phyloP scores from a whole-genome alignment of 2,888 invertebrate species.

The Drosophila paracracens region DNA sequence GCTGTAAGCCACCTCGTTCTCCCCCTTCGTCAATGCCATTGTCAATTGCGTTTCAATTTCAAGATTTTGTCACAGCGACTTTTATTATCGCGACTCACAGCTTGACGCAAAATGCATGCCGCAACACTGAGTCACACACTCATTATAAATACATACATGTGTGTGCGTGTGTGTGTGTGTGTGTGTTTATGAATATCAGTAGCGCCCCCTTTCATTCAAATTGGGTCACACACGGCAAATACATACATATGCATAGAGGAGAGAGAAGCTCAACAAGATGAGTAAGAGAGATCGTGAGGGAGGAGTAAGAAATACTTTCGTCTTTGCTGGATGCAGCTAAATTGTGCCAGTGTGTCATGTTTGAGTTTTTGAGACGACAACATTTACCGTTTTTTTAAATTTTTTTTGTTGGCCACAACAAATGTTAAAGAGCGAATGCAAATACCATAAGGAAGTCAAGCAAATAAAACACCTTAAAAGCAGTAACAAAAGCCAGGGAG shows the following conservation, averaged over 20 bases:
- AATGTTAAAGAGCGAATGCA: conserved; percentile 36
- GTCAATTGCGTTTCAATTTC: conserved; percentile 54
- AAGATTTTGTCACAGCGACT: conserved; percentile 23
- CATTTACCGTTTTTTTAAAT: conserved; percentile 2
- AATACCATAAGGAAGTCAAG: conserved; percentile 52
- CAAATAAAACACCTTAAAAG: conserved; percentile 25
- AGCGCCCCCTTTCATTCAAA: conserved; percentile 22
- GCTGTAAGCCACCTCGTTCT: not conserved
- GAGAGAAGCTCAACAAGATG: conserved; percentile 12
- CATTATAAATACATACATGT: not conserved
- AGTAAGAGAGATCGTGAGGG: not conserved
- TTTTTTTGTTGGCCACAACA: conserved; percentile 15
- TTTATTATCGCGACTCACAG: conserved; percentile 13
- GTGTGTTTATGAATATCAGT: conserved; percentile 3
- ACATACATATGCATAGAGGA: conserved; percentile 6
- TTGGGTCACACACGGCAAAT: conserved; percentile 42
- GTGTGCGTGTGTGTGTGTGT: not conserved
- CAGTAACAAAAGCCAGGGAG: not conserved
- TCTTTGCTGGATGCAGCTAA: conserved; percentile 14
- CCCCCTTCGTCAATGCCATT: conserved; percentile 35
- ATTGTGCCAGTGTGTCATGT: conserved; percentile 65
- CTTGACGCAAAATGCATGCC: conserved; percentile 23
- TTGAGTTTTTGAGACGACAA: conserved; percentile 31
- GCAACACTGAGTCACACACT: conserved; percentile 47
- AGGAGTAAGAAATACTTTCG: not conserved